Evolutionary conservation across 2,888 invertebrate genomes (phyloP).

Genomic region (Euphydryas editha): DNA sequence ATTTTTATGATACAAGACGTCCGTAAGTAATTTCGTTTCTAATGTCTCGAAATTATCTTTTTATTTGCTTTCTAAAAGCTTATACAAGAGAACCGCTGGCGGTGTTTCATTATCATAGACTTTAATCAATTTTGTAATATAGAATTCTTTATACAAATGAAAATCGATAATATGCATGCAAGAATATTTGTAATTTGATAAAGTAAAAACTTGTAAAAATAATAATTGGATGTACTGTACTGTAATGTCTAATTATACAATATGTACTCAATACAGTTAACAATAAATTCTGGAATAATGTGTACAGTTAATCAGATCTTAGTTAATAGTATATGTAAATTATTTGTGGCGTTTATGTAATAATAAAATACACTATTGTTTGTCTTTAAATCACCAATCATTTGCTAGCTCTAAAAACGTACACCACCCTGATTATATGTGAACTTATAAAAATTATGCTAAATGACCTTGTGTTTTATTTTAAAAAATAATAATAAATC

Average conservation of each 20-base stretch:
- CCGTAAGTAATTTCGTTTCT: slow-evolving; percentile 28
- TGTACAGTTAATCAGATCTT: slow-evolving; percentile 50
- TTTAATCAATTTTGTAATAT: slow-evolving; percentile 44
- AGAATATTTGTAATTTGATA: slow-evolving; percentile 23
- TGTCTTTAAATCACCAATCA: slow-evolving; percentile 70
- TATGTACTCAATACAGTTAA: slow-evolving; percentile 55
- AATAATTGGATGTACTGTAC: slow-evolving; percentile 22
- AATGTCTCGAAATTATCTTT: slow-evolving; percentile 19
- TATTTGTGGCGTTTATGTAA: slow-evolving; percentile 65
- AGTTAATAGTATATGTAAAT: slow-evolving; percentile 59
- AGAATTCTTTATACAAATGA: slow-evolving; percentile 48
- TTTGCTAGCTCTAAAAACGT: slow-evolving; percentile 65
- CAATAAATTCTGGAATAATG: slow-evolving; percentile 40
- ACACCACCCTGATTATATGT: slow-evolving; percentile 71
- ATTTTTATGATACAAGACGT: slow-evolving; percentile 35
- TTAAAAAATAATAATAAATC: slow-evolving; percentile 3
- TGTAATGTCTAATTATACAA: slow-evolving; percentile 16
- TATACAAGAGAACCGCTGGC: slow-evolving; percentile 64
- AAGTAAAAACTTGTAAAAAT: slow-evolving; percentile 21
- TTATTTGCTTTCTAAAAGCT: slow-evolving; percentile 23
- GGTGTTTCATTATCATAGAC: slow-evolving; percentile 53
- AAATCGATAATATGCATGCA: slow-evolving; percentile 33
- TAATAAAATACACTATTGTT: slow-evolving; percentile 68
- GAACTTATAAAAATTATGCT: slow-evolving; percentile 75
- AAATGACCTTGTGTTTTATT: slow-evolving; percentile 54